Conservation (phyloP, 1,140 invertebrate genomes). For the Archivesica marissinica region DNA sequence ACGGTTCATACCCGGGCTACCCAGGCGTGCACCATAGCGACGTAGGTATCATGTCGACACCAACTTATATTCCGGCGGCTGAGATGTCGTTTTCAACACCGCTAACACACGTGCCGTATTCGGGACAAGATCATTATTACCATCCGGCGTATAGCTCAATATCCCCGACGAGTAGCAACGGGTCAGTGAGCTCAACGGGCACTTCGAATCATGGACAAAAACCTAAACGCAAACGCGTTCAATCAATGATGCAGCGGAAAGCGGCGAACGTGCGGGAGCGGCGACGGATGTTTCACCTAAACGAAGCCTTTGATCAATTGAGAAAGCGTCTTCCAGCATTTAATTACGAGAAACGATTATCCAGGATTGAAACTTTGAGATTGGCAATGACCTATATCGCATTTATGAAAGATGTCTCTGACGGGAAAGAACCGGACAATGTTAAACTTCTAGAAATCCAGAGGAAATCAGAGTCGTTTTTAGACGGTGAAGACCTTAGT, state of each 20-base stretch:
- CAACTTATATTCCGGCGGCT: slow-evolving; percentile 2
- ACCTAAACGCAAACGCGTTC: slow-evolving; percentile 76
- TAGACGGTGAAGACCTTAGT: slow-evolving; percentile 44
- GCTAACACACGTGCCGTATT: slow-evolving; percentile 41
- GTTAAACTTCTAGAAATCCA: slow-evolving; percentile 67
- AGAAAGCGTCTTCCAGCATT: slow-evolving; percentile 79
- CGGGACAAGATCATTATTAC: slow-evolving; percentile 35
- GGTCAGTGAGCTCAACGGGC: not conserved
- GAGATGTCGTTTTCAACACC: slow-evolving; percentile 49
- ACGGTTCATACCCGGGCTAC: slow-evolving; percentile 34
- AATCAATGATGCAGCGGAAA: slow-evolving; percentile 76
- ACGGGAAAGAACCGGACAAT: slow-evolving; percentile 71
- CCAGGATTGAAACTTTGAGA: slow-evolving; percentile 93
- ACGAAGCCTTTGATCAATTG: slow-evolving; percentile 82
- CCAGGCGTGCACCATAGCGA: slow-evolving; percentile 31
- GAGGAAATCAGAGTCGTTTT: slow-evolving; percentile 20
- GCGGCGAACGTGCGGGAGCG: slow-evolving; percentile 83
- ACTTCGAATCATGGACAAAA: slow-evolving; percentile 60
- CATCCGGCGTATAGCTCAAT: slow-evolving; percentile 39
- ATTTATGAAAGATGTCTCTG: slow-evolving; percentile 96
- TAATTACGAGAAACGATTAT: slow-evolving; percentile 81
- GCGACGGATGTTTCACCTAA: slow-evolving; percentile 82
- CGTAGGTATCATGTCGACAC: slow-evolving; percentile 18
- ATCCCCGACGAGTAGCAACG: slow-evolving; percentile 35
- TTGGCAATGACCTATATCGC: slow-evolving; percentile 98